These are phyloP conservation scores for Mesocricetus auratus DNA, from an alignment of 2,113 vertebrate genomes.

Conservation along the genomic window DNA sequence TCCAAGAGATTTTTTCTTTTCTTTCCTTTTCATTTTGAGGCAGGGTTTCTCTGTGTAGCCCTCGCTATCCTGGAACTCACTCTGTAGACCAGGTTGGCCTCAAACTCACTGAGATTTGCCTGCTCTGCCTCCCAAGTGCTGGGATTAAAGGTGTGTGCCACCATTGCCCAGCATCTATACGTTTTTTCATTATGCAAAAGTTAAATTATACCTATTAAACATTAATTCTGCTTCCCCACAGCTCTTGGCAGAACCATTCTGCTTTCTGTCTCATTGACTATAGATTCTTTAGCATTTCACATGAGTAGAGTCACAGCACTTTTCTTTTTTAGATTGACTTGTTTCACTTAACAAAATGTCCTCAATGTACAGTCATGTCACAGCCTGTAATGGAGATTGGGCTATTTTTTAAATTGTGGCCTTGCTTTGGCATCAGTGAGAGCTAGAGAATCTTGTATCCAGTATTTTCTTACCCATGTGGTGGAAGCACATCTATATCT, in stretches of 20 bases:
- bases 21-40: neutral
- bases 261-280: constrained; percentile 32
- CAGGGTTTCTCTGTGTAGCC: neutral
- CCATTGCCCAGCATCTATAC: neutral
- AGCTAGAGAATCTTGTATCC: neutral
- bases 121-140: neutral
- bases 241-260: constrained; percentile 36
- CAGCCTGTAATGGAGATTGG: neutral
- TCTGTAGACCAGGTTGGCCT: neutral
- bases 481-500: constrained; percentile 10
- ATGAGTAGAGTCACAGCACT: neutral
- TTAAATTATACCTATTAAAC: constrained; percentile 27
- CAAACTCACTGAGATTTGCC: neutral
- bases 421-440: constrained; percentile 13
- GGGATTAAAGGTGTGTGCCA: neutral
- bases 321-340: constrained; percentile 27
- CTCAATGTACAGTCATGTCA: neutral
- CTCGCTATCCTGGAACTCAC: neutral
- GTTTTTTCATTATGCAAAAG: constrained; percentile 28
- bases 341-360: constrained; percentile 40
- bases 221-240: neutral
- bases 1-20: constrained; percentile 4
- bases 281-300: neutral
- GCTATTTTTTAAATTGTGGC: constrained; percentile 11
- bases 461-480: neutral